A percentile compares a stretch with the other conserved stretches of the same genome.
Conservation (phyloP, 2,797 vertebrate genomes). For the Sebastes miniatus region DNA sequence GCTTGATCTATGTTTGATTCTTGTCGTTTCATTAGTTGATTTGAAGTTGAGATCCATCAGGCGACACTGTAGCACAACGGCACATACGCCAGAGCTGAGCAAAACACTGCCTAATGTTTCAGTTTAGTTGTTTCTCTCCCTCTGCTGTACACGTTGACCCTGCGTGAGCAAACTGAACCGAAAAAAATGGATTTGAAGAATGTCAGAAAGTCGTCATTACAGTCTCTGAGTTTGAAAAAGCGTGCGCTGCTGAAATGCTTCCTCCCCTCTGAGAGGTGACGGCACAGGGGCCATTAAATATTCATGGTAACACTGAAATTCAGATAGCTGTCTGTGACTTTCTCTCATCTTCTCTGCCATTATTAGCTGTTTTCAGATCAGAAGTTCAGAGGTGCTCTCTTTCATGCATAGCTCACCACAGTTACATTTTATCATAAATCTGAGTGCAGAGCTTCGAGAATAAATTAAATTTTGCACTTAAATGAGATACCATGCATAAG, state of each 20-base stretch:
- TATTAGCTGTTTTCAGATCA: conserved; percentile 32
- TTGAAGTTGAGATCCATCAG: conserved; percentile 24
- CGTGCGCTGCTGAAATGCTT: conserved; percentile 18
- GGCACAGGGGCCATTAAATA: conserved; percentile 59
- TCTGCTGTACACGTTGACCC: background rate
- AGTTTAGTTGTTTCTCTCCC: background rate
- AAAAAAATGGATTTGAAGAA: conserved; percentile 22
- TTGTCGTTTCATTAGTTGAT: conserved; percentile 28
- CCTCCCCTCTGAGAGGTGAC: conserved; percentile 44
- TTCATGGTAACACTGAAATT: conserved; percentile 60
- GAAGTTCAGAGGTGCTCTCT: background rate
- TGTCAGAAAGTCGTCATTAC: conserved; percentile 37
- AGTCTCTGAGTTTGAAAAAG: conserved; percentile 17
- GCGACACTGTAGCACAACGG: background rate
- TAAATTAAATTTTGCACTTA: background rate
- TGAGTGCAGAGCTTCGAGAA: background rate
- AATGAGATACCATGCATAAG: background rate
- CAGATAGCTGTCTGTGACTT: conserved; percentile 51
- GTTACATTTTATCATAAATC: background rate
- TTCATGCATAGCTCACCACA: conserved; percentile 2
- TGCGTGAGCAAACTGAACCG: background rate
- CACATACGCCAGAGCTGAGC: background rate
- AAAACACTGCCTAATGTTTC: background rate
- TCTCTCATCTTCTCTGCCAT: conserved; percentile 35
- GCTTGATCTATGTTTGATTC: conserved; percentile 6